phyloP scores from a whole-genome alignment of 2,888 invertebrate species.

The Thecophora atra region DNA sequence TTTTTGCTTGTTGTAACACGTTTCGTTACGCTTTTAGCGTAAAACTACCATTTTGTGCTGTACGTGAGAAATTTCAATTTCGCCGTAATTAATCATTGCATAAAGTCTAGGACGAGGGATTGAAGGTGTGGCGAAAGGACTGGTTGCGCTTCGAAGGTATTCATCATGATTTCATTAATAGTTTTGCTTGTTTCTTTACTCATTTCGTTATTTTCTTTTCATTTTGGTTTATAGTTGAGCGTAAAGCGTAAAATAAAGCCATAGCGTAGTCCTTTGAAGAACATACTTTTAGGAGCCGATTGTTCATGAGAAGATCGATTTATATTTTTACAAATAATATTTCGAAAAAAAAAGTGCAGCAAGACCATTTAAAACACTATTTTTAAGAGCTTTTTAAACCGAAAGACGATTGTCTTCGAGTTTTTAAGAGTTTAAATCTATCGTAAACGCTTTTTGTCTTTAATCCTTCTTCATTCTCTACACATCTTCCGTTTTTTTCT shows the following conservation, averaged over 20 bases:
- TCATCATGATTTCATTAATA: slow-evolving; percentile 33
- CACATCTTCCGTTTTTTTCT: too few species aligned
- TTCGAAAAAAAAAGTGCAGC: too few species aligned
- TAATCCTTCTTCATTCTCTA: too few species aligned
- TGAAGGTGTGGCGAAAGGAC: background rate
- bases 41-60: slow-evolving; percentile 18
- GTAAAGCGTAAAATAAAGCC: background rate
- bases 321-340: too few species aligned
- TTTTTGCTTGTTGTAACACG: too few species aligned
- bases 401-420: too few species aligned
- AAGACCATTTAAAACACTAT: too few species aligned
- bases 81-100: slow-evolving; percentile 39
- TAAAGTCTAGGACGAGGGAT: slow-evolving; percentile 10
- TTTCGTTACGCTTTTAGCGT: background rate
- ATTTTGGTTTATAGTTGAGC: background rate
- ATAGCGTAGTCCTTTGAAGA: background rate
- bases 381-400: too few species aligned
- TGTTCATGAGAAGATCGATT: too few species aligned
- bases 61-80: slow-evolving; percentile 40
- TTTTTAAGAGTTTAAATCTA: too few species aligned
- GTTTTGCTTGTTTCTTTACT: too few species aligned
- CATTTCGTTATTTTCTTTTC: background rate
- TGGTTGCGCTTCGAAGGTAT: background rate
- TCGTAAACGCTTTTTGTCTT: too few species aligned
- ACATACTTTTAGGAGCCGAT: slow-evolving; percentile 7